Evolutionary conservation across 2,888 invertebrate genomes (phyloP).

Genomic region (Acleris holmiana): DNA sequence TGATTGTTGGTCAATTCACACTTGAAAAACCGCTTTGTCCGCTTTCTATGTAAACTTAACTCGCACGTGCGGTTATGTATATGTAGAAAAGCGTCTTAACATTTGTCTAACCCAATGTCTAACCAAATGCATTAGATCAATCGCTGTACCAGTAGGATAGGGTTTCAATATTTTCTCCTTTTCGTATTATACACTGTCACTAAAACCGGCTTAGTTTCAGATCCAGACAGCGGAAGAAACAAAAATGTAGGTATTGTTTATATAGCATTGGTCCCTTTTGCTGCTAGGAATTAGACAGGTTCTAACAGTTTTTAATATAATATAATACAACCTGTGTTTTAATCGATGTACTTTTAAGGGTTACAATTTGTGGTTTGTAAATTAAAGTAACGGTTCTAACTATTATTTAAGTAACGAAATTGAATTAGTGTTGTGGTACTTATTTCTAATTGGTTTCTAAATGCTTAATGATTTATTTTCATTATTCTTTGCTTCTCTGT

Average conservation of each 20-base stretch:
- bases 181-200: neutral
- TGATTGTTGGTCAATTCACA: constrained; percentile 22
- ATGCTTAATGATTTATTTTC: too few species aligned
- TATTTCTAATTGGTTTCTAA: too few species aligned
- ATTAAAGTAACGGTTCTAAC: too few species aligned
- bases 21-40: constrained; percentile 29
- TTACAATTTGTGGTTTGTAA: too few species aligned
- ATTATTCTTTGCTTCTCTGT: neutral
- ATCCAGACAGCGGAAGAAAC: neutral
- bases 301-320: too few species aligned
- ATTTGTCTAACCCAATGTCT: neutral
- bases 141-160: neutral
- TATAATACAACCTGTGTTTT: too few species aligned
- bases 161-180: constrained; percentile 10
- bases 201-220: constrained; percentile 1
- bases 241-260: neutral
- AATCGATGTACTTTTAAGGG: too few species aligned
- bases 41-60: constrained; percentile 32
- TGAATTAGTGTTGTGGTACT: too few species aligned
- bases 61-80: constrained; percentile 9
- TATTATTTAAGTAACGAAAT: too few species aligned
- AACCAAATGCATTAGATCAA: neutral
- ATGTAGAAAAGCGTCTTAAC: constrained; percentile 8
- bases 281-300: too few species aligned
- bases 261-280: too few species aligned